Evolutionary conservation across 2,797 vertebrate genomes (phyloP), one percentile per base, ranked within the genome.

Genomic region (Rhynchonycteris naso): DNA sequence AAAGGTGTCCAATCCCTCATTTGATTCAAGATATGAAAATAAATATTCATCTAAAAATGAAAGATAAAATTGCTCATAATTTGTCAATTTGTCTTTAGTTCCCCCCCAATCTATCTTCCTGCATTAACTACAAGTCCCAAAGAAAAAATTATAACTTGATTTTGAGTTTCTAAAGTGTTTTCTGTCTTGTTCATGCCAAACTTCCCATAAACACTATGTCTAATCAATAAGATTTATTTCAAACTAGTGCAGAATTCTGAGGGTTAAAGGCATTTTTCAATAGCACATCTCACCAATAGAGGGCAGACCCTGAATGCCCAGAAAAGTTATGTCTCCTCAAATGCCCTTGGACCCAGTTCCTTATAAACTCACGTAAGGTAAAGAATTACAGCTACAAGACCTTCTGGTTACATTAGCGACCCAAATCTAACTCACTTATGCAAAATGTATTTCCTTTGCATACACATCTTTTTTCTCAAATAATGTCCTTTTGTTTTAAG

Each of bases 261-360:
- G 8, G 26, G 3, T 58, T 43, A 11, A 58, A 13, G 7, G 21
- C 50, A 63, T 18, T 21, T 19, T 61, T 38, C 65, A 56, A 56
- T 47, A 88, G 35, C 50, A 13, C 22, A 30, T 5, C 0, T 85
- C 81, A 91, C 97, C 50, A n/a, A 87, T 4, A 97, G 96, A 90
- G 96, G 95, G 96, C 97, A 97, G 96, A 92, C 89, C 81, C 66
- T 58, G 83, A 88, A 21, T 4, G 24, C 11, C 71, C 12, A 19
- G 81, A 87, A 38, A 91, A 97, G 21, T 4, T 18, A 0, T 50
- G 6, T 68, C 72, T 95, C 87, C 90, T 93, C 93, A 93, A 89
- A 15, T 2, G 63, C 33, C 54, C 66, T 69, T 38, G 33, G 0
- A 1, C 18, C 12, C 3, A 63, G 59, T 85, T 86, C 0, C 21